These are phyloP conservation scores for Chondrosia reniformis DNA, from an alignment of 37 sponge, comb jelly and placozoan genomes.

Conservation along the genomic window DNA sequence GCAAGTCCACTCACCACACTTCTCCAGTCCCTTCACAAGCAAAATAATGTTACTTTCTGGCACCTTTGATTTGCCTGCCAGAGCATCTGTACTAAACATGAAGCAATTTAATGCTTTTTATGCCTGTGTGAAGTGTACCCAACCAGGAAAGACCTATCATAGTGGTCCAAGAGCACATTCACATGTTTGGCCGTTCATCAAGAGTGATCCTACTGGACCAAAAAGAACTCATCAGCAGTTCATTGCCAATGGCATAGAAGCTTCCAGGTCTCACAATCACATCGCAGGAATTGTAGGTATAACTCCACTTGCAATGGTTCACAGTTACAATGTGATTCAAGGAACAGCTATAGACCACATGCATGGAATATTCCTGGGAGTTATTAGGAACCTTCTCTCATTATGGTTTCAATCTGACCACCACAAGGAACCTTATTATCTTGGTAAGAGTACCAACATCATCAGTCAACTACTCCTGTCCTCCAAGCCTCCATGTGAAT, in stretches of 20 bases:
- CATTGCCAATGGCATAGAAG: not conserved
- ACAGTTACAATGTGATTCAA: not conserved
- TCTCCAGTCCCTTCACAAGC: not conserved
- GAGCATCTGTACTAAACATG: not conserved
- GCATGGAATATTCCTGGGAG: slow-evolving; percentile 7
- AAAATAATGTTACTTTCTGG: not conserved
- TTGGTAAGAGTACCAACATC: not conserved
- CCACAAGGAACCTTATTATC: not conserved
- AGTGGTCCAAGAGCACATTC: not conserved
- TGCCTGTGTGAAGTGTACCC: not conserved
- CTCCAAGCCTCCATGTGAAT: slow-evolving; percentile 1
- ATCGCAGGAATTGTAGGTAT: not conserved
- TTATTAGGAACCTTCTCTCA: not conserved
- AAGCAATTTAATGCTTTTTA: slow-evolving; percentile 3
- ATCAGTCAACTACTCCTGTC: slow-evolving; percentile 12
- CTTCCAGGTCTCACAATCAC: not conserved
- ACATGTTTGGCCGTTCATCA: slow-evolving; percentile 4
- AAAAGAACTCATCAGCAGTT: not conserved
- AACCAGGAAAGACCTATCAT: not conserved
- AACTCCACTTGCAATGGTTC: not conserved
- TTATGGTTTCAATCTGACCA: not conserved
- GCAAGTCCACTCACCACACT: not conserved
- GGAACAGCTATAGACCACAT: slow-evolving; percentile 15
- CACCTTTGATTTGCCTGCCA: not conserved
- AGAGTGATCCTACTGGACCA: slow-evolving; percentile 13